These are phyloP conservation scores for Dreissena rostriformis DNA, from an alignment of 1,140 invertebrate genomes.

Conservation along the genomic window DNA sequence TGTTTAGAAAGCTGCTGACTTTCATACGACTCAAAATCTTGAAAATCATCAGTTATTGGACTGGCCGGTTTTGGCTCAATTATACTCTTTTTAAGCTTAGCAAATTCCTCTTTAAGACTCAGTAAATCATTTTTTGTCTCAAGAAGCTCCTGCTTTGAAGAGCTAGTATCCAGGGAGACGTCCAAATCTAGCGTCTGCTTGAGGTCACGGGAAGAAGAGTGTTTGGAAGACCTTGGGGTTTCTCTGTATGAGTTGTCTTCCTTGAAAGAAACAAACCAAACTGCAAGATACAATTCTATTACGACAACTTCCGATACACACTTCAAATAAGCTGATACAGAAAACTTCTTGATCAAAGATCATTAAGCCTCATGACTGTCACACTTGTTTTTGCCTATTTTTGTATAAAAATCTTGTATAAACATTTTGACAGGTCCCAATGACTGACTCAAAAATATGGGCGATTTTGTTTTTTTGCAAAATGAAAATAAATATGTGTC, in stretches of 20 bases:
- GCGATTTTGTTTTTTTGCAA: too few species aligned
- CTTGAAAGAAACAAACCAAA: constrained; percentile 34
- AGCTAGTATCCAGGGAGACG: constrained; percentile 8
- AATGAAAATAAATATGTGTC: too few species aligned
- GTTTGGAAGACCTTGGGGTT: neutral
- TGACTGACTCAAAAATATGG: too few species aligned
- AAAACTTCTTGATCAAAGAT: too few species aligned
- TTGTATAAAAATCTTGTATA: too few species aligned
- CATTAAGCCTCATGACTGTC: too few species aligned
- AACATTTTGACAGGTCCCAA: too few species aligned
- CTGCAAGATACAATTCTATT: too few species aligned
- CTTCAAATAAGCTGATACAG: too few species aligned
- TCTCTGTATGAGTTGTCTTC: constrained; percentile 35
- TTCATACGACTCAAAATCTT: constrained; percentile 77
- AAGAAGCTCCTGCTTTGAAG: constrained; percentile 38
- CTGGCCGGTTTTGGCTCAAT: constrained; percentile 67
- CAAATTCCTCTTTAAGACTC: constrained; percentile 46
- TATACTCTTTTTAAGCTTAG: constrained; percentile 37
- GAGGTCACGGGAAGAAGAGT: neutral
- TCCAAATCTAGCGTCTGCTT: neutral
- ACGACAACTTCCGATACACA: too few species aligned
- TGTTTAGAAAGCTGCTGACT: constrained; percentile 63
- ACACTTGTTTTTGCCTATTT: too few species aligned
- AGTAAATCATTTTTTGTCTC: constrained; percentile 49
- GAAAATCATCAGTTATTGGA: constrained; percentile 73